Conservation (phyloP, 2,113 vertebrate genomes). For the Menidia beryllina region DNA sequence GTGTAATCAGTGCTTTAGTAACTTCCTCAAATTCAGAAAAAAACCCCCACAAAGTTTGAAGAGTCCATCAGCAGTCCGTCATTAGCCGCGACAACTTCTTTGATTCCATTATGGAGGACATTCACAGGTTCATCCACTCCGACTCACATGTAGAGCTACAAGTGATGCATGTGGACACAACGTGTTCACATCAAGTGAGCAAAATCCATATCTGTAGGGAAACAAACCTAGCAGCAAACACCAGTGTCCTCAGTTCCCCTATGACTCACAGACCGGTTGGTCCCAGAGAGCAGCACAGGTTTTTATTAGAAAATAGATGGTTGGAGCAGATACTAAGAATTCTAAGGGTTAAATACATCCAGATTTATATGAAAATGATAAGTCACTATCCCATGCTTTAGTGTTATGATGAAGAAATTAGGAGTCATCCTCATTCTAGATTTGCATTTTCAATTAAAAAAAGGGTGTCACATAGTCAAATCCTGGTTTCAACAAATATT, state of each 20-base stretch:
- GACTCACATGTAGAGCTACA: constrained; percentile 9
- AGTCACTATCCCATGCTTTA: constrained; percentile 1
- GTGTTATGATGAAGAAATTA: background rate
- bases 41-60: background rate
- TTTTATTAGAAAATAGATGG: constrained; percentile 55
- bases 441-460: too few species aligned
- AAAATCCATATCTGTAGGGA: constrained; percentile 31
- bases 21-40: constrained; percentile 8
- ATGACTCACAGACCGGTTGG: constrained; percentile 62
- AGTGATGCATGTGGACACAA: constrained; percentile 13
- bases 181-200: constrained; percentile 11
- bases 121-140: background rate
- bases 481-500: too few species aligned
- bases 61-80: background rate
- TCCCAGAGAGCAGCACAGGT: constrained; percentile 50
- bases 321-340: constrained; percentile 40
- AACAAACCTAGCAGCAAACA: constrained; percentile 9
- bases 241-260: constrained; percentile 65
- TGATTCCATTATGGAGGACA: background rate
- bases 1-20: background rate
- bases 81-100: background rate
- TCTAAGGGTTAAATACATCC: background rate
- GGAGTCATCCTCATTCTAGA: too few species aligned
- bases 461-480: too few species aligned
- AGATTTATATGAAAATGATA: background rate